Percentiles rank a stretch among this genome's conserved stretches.
Conservation (phyloP, 2,113 vertebrate genomes). For the Strigops habroptila region DNA sequence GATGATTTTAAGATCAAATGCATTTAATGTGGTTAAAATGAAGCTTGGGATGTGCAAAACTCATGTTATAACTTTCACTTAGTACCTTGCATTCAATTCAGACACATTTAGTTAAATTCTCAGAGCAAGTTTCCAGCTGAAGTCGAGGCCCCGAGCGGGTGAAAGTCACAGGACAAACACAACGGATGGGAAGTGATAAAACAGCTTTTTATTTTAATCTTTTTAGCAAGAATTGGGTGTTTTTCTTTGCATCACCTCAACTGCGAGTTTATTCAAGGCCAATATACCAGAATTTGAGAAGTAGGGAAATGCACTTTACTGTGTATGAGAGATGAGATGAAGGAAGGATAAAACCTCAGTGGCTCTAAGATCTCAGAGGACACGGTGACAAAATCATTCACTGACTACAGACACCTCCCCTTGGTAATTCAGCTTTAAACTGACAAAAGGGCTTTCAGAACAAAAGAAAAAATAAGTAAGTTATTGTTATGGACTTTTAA, state of each 20-base stretch:
- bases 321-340: neutral
- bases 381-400: neutral
- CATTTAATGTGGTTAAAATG: neutral
- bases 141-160: neutral
- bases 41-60: neutral
- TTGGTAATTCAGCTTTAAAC: neutral
- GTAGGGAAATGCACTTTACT: neutral
- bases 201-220: neutral
- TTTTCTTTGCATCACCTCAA: neutral
- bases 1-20: neutral
- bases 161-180: neutral
- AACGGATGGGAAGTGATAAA: neutral
- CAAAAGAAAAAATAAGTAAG: no score
- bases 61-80: fast-evolving
- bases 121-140: neutral
- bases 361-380: neutral
- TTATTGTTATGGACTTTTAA: neutral
- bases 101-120: neutral
- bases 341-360: neutral
- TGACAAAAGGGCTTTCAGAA: neutral
- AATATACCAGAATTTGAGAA: neutral
- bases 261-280: neutral
- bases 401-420: neutral
- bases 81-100: neutral
- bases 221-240: neutral